Evolutionary conservation across 1,140 invertebrate genomes (phyloP).

Genomic region (Microplitis demolitor): DNA sequence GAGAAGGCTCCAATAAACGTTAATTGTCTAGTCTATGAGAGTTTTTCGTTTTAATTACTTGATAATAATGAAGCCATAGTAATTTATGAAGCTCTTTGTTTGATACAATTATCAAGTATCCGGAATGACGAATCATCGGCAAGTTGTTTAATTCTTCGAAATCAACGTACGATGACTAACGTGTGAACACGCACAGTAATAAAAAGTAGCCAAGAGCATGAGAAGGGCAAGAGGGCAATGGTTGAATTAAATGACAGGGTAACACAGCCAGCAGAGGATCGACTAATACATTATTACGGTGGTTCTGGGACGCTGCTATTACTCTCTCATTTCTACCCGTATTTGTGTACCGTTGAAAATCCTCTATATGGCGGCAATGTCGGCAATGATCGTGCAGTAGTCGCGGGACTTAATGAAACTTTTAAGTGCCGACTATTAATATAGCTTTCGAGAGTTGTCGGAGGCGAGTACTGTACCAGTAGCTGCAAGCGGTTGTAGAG

Average conservation of each 20-base stretch:
- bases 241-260: conserved; percentile 22
- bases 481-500: conserved; percentile 35
- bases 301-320: neutral
- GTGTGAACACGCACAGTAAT: conserved; percentile 6
- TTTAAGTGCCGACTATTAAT: conserved; percentile 60
- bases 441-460: conserved; percentile 48
- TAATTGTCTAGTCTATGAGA: too few relatives aligned
- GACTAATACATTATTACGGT: neutral
- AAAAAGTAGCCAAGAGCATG: neutral
- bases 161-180: neutral
- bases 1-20: too few relatives aligned
- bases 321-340: neutral
- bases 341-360: too few relatives aligned
- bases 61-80: too few relatives aligned
- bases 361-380: conserved; percentile 13
- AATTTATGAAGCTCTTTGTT: too few relatives aligned
- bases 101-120: too few relatives aligned
- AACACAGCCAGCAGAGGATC: neutral
- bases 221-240: conserved; percentile 8
- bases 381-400: conserved; percentile 56
- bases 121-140: too few relatives aligned
- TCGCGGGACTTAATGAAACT: conserved; percentile 59
- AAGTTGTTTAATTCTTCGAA: neutral
- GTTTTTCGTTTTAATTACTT: too few relatives aligned
- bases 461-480: neutral